These are phyloP conservation scores for Elephantulus edwardii DNA, from an alignment of 2,113 vertebrate species.

Conservation along the genomic window DNA sequence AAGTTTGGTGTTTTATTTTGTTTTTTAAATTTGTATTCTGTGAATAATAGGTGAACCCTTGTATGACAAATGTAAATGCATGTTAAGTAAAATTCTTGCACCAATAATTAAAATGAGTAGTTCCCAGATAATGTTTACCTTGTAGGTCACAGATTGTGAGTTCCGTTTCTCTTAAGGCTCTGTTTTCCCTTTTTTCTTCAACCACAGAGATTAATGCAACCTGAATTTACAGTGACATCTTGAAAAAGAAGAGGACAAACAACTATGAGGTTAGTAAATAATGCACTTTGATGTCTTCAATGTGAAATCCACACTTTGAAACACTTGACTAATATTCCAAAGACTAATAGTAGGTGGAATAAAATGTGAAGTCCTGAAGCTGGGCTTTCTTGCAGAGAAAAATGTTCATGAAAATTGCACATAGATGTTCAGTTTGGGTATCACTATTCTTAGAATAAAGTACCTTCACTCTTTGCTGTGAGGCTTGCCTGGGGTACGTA, in stretches of 20 bases:
- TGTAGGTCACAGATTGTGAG: conserved; percentile 30
- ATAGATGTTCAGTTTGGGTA: conserved; percentile 19
- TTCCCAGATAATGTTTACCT: conserved; percentile 52
- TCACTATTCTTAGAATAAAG: not conserved
- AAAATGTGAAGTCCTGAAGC: conserved; percentile 27
- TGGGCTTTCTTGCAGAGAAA: conserved; percentile 1
- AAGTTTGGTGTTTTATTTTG: conserved; percentile 42
- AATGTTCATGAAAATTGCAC: not conserved
- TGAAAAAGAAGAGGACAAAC: not conserved
- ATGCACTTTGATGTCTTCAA: conserved; percentile 53
- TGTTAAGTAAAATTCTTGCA: conserved; percentile 57
- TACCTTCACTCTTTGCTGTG: not conserved
- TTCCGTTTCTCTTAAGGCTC: conserved; percentile 35
- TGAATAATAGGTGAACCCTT: conserved; percentile 60
- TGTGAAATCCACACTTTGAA: conserved; percentile 50
- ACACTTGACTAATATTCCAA: not conserved
- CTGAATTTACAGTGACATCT: conserved; percentile 51
- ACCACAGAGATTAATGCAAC: conserved; percentile 52
- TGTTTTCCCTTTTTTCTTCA: not conserved
- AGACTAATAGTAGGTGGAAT: conserved; percentile 47
- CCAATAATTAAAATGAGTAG: conserved; percentile 57
- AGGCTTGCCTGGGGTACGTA: not conserved
- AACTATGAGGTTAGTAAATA: conserved; percentile 27
- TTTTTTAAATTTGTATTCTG: conserved; percentile 48
- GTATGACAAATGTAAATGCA: conserved; percentile 59